Evolutionary conservation across 2,888 invertebrate species (phyloP), one percentile per base, ranked within the genome.

Genomic region (Octonoba sinensis): DNA sequence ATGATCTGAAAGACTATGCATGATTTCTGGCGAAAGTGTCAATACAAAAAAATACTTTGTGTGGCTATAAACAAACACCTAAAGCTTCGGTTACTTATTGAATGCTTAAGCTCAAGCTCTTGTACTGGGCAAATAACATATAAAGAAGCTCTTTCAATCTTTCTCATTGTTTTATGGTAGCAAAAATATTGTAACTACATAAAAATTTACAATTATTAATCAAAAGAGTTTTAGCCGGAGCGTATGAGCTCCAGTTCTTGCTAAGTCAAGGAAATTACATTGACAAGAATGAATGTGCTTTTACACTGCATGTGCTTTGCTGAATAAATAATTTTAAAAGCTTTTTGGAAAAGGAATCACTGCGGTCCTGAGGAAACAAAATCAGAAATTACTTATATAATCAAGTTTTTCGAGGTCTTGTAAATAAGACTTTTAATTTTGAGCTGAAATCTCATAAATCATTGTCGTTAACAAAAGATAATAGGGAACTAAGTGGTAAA

Each of bases 111-210:
- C 67, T 79, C 79, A 81, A 81, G 79, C 79, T 81, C 79, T 73
- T 81, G 56, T 81, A 81, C 73, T 81, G 72, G 79, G 79, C 79
- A 73, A 73, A 73, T 62, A 81, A 81, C 79, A 81, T 79, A 79
- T 81, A 81, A 81, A 79, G 69, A 81, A 81, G 79, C 79, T 81
- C 79, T 81, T 67, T 73, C 60, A 56, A 73, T 81, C 51, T 79
- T 79, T 81, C 47, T 65, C 73, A 27, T 81, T 67, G 69, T 73
- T 66, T 73, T 36, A 36, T 66, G 69, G 79, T 81, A 81, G 79
- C 79, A 81, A 81, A 81, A 81, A 81, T 81, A 81, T 81, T 67
- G 67, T 81, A 74, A 73, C 73, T 81, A 81, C 79, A 73, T 81
- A 81, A 81, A 81, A 81, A 81, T 81, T 73, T 67, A 81, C 79